Evolutionary conservation across 2,113 vertebrate species (phyloP), one percentile per base, ranked within the genome.

Genomic region (Octodon degus): DNA sequence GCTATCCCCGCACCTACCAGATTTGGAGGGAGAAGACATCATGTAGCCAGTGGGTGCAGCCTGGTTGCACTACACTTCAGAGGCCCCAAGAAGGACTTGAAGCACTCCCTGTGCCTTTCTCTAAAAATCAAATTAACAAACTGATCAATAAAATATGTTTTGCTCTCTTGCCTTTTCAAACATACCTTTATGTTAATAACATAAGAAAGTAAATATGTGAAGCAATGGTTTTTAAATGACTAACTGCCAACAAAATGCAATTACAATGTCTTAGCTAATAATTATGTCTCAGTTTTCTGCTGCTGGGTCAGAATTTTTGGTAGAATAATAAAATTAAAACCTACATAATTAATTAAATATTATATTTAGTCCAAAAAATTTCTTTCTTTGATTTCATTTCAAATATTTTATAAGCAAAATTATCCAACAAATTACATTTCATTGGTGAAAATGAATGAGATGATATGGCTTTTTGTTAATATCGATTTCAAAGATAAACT

Each of bases 91-190:
- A 11, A 27, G 40, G 60, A 24, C 34, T 0, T 3, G 9, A 40
- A 32, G 4, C 8, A 20, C 14, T 12, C 25, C 67, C 9, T 60
- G 34, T 7, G 13, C 7, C 27, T 72, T 4, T 30, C 16, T 43
- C 63, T 89, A 92, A 76, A 68, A 55, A 53, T 86, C 60, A 47
- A 62, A n/a, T n/a, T 53, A 58, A n/a, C 53, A 72, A 80, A 79
- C 43, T 53, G 0, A 58, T 34, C 55, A 40, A 43, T 55, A 55
- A 80, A 30, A n/a, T 13, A 13, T 27, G 13, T 62, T 81, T 58
- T 22, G 34, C n/a, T 37, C 30, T 84, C 53, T 70, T 62, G 27
- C 19, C 60, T 63, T 70, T 30, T 72, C 40, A 65, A 47, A 1
- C 20, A 55, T 5, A 47, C 13, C 55, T 60, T 70, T 67, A 63